These are phyloP conservation scores for Hestina assimilis DNA, from an alignment of 1,140 invertebrate genomes.

Conservation along the genomic window DNA sequence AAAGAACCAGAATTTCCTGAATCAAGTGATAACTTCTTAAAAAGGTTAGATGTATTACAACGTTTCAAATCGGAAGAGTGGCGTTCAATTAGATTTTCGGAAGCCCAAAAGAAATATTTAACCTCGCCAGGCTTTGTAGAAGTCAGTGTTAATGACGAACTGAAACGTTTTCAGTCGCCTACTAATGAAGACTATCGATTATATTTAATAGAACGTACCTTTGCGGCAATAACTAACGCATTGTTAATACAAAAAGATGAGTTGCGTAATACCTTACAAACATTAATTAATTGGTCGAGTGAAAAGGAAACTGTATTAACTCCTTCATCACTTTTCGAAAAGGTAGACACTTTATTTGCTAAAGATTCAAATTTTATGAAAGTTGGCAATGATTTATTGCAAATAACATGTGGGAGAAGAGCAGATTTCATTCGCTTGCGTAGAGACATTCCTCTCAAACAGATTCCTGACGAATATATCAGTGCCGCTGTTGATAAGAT, in stretches of 20 bases:
- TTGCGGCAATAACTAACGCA: neutral
- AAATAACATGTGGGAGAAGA: slow-evolving; percentile 30
- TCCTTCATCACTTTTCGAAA: neutral
- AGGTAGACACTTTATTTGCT: slow-evolving; percentile 13
- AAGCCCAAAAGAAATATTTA: slow-evolving; percentile 30
- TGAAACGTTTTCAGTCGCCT: slow-evolving; percentile 22
- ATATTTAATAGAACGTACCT: neutral
- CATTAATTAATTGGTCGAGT: neutral
- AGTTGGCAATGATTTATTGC: slow-evolving; percentile 27
- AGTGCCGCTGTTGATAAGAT: slow-evolving; percentile 9
- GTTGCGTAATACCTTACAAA: neutral
- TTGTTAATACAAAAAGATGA: neutral
- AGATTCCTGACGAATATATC: slow-evolving; percentile 18
- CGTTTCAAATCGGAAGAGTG: slow-evolving; percentile 27
- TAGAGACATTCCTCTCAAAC: slow-evolving; percentile 12
- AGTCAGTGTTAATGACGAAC: slow-evolving; percentile 21
- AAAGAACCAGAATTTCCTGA: neutral
- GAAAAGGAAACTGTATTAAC: neutral
- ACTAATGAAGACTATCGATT: neutral
- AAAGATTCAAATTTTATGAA: slow-evolving; percentile 20
- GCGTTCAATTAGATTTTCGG: slow-evolving; percentile 27
- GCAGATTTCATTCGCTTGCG: slow-evolving; percentile 21
- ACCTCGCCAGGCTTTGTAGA: slow-evolving; percentile 28
- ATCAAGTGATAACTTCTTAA: neutral
- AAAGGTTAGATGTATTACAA: slow-evolving; percentile 21